These are phyloP conservation scores for Melipona quadrifasciata DNA, from an alignment of 1,140 invertebrate genomes.

Conservation along the genomic window DNA sequence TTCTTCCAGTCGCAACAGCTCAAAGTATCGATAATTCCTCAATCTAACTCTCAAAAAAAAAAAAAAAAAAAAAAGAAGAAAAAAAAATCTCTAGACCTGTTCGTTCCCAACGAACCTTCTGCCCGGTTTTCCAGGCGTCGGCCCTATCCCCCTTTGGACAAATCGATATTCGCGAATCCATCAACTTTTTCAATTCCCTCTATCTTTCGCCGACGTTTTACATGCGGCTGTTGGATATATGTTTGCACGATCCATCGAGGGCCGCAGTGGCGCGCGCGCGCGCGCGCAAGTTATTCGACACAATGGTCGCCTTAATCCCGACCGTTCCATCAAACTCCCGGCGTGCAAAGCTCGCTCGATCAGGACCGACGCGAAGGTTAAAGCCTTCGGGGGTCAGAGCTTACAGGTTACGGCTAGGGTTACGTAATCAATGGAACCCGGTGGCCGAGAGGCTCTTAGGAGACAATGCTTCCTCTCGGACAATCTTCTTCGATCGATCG, in stretches of 20 bases:
- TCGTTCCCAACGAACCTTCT: too few species aligned
- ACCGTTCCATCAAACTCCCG: constrained; percentile 37
- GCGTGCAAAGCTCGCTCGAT: constrained; percentile 40
- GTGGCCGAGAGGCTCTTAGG: constrained; percentile 5
- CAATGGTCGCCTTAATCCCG: constrained; percentile 34
- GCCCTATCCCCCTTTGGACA: background rate
- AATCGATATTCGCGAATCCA: background rate
- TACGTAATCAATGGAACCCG: constrained; percentile 34
- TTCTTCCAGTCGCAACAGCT: too few species aligned
- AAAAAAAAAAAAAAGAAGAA: too few species aligned
- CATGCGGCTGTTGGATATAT: background rate
- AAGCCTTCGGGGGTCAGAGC: background rate
- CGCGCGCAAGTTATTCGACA: background rate
- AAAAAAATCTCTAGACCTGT: too few species aligned
- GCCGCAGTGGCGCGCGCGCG: background rate
- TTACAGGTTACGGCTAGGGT: constrained; percentile 34
- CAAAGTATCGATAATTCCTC: too few species aligned
- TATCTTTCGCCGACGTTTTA: background rate
- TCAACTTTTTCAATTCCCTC: background rate
- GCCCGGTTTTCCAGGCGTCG: too few species aligned
- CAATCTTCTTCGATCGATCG: background rate
- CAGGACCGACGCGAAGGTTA: constrained; percentile 13
- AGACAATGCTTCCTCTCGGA: constrained; percentile 25
- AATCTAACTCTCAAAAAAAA: too few species aligned
- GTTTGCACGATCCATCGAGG: constrained; percentile 34